phyloP scores from a whole-genome alignment of 2,113 vertebrate species.

The Apodemus sylvaticus region DNA sequence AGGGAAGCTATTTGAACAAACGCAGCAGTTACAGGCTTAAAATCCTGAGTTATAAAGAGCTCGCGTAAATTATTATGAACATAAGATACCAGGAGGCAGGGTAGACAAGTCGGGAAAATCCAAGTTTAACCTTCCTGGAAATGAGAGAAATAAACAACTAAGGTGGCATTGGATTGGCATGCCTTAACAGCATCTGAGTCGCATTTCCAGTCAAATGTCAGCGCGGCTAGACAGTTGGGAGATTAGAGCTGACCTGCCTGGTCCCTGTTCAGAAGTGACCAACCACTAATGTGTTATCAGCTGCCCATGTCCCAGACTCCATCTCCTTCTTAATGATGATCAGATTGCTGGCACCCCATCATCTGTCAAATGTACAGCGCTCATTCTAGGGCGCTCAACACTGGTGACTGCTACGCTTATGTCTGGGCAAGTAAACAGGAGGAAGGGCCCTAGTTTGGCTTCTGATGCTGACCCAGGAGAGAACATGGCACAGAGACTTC shows the following conservation, averaged over 20 bases:
- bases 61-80: not conserved
- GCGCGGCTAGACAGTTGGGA: not conserved
- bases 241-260: not conserved
- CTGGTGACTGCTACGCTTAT: not conserved
- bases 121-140: constrained; percentile 28
- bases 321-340: not conserved
- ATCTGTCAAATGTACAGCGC: not conserved
- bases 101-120: not conserved
- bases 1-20: constrained; percentile 12
- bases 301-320: not conserved
- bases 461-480: not conserved
- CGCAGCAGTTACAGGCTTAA: constrained; percentile 11
- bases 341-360: not conserved
- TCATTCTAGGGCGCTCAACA: not conserved
- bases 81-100: not conserved
- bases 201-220: not conserved
- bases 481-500: not conserved
- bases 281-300: not conserved
- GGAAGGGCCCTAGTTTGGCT: not conserved
- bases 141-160: constrained; percentile 17
- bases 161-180: not conserved
- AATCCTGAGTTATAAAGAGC: not conserved
- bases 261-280: not conserved
- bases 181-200: not conserved
- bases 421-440: not conserved